A percentile compares a stretch with the other conserved stretches of the same genome.
phyloP scores from a whole-genome alignment of 2,113 vertebrate genomes.

The Melanerpes aurifrons region DNA sequence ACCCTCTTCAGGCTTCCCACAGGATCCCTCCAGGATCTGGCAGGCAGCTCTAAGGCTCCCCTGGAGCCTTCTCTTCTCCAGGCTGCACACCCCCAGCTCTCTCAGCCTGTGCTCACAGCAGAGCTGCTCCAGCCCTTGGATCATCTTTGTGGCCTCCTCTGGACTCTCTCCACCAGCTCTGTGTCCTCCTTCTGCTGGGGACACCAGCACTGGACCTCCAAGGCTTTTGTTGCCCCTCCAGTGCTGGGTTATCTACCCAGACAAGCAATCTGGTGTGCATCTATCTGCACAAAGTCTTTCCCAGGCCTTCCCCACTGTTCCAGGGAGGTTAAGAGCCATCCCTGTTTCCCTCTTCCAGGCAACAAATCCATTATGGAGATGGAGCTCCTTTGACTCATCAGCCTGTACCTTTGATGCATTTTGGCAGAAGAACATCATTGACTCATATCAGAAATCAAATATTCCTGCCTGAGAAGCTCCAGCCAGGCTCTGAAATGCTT shows the following conservation, averaged over 20 bases:
- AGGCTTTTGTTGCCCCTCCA: background rate
- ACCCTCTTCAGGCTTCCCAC: no score
- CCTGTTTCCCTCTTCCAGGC: background rate
- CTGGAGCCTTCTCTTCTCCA: no score
- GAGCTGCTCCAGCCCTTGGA: no score
- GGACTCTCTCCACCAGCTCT: no score
- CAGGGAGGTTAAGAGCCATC: background rate
- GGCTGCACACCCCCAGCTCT: no score
- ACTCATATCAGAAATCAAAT: constrained; percentile 50
- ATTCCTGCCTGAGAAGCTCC: background rate
- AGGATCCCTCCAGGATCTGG: no score
- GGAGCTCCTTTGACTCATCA: constrained; percentile 52
- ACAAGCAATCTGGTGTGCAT: background rate
- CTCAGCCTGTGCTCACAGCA: no score
- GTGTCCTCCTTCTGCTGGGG: no score
- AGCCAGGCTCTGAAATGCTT: background rate
- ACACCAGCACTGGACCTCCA: background rate
- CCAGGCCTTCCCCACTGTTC: background rate
- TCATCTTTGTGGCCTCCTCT: no score
- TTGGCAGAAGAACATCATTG: constrained; percentile 51
- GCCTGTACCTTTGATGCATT: constrained; percentile 1
- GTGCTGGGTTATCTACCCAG: background rate
- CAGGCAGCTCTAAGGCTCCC: no score
- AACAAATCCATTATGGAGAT: background rate
- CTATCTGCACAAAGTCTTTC: background rate